These are phyloP conservation scores for Physocephala rufipes DNA, from an alignment of 2,888 invertebrate genomes.

Conservation along the genomic window DNA sequence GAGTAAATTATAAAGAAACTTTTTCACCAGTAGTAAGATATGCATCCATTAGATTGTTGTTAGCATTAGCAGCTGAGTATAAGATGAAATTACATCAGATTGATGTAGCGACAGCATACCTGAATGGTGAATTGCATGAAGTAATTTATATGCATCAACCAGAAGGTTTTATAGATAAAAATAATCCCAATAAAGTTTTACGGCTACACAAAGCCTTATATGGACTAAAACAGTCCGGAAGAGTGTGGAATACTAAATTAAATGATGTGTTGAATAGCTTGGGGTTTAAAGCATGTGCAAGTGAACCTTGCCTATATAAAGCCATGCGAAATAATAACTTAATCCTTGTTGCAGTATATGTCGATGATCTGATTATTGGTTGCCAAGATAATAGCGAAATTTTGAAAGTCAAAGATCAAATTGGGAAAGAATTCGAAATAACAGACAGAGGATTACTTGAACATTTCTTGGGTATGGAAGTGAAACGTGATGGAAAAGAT, in stretches of 20 bases:
- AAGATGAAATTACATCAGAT: too few species aligned
- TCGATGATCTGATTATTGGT: constrained; percentile 41
- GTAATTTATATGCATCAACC: neutral
- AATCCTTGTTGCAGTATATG: constrained; percentile 38
- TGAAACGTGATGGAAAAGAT: neutral
- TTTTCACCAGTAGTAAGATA: constrained; percentile 11
- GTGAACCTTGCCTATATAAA: constrained; percentile 36
- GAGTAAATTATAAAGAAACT: constrained; percentile 19
- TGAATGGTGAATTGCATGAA: neutral
- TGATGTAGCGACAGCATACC: too few species aligned
- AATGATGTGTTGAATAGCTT: constrained; percentile 36
- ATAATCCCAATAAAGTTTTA: neutral
- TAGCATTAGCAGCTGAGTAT: constrained; percentile 7
- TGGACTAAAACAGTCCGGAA: constrained; percentile 46
- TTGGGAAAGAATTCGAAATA: constrained; percentile 20
- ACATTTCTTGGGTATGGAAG: constrained; percentile 29
- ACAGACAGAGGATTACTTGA: constrained; percentile 17
- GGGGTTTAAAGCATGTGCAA: constrained; percentile 34
- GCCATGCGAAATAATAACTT: constrained; percentile 13
- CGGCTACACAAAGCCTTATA: constrained; percentile 45
- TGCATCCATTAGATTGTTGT: neutral
- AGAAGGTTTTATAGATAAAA: neutral
- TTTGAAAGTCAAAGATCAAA: constrained; percentile 15
- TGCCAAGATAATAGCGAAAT: constrained; percentile 31
- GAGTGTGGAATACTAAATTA: constrained; percentile 47